Percentiles rank a stretch among this genome's conserved stretches.
Conservation (phyloP, 1,140 invertebrate genomes). For the Maconellicoccus hirsutus region DNA sequence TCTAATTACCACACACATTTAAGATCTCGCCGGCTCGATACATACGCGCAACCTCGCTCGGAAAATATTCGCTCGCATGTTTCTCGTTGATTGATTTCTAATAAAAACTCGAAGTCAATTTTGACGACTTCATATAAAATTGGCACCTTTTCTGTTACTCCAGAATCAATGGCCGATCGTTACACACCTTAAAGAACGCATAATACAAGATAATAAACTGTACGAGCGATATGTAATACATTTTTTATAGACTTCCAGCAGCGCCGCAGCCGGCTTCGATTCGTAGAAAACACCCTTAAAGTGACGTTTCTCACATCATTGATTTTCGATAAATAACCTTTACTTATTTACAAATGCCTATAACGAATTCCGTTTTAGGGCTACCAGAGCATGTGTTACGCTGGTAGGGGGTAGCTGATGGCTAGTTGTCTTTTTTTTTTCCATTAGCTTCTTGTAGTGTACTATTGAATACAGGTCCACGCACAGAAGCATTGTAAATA, state of each 20-base stretch:
- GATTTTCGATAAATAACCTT: constrained; percentile 21
- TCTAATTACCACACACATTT: too few species aligned
- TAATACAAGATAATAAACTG: background rate
- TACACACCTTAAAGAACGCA: background rate
- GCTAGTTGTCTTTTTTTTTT: background rate
- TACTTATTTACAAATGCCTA: constrained; percentile 15
- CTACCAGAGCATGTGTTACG: constrained; percentile 16
- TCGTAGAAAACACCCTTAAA: background rate
- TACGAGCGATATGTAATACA: background rate
- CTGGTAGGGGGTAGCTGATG: constrained; percentile 1
- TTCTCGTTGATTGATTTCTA: background rate
- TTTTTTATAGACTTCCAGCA: constrained; percentile 18
- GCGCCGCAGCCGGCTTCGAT: constrained; percentile 2
- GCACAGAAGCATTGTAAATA: background rate
- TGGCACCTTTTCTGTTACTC: background rate
- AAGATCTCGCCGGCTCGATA: too few species aligned
- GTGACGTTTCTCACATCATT: constrained; percentile 13
- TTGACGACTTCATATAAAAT: background rate
- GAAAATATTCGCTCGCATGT: too few species aligned
- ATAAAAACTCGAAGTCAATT: background rate
- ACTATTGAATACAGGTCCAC: too few species aligned
- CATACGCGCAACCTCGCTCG: too few species aligned
- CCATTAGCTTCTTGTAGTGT: background rate
- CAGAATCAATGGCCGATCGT: background rate
- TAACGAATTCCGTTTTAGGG: background rate